Conservation (phyloP, 2,797 vertebrate genomes). For the Falco biarmicus region DNA sequence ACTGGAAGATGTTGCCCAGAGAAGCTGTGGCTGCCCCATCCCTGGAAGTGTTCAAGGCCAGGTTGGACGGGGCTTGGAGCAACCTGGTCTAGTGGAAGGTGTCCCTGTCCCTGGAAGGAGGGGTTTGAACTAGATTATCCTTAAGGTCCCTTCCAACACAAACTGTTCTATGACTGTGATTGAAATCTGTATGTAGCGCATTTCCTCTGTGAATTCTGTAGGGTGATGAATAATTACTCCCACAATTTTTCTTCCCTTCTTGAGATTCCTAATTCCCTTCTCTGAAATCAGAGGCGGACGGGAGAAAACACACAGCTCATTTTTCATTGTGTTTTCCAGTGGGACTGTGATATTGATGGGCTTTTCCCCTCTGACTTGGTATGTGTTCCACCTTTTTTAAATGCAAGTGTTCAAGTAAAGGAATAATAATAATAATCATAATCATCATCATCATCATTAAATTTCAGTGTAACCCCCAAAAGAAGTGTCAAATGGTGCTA, state of each 20-base stretch:
- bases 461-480: neutral
- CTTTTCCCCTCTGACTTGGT: neutral
- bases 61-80: neutral
- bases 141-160: neutral
- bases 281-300: neutral
- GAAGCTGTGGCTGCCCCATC: neutral
- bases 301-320: neutral
- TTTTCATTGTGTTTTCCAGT: conserved; percentile 1
- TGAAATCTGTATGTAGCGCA: neutral
- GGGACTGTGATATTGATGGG: neutral
- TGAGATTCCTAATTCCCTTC: conserved; percentile 10
- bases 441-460: no score
- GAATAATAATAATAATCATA: neutral
- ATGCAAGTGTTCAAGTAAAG: neutral
- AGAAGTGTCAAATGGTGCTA: neutral
- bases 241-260: neutral
- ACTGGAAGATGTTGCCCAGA: neutral
- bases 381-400: neutral
- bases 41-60: neutral
- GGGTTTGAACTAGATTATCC: no score
- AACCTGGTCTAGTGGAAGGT: neutral
- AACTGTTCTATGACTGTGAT: neutral
- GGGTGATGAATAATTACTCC: conserved; percentile 16
- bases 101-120: neutral
- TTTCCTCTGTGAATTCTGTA: conserved; percentile 14